Percentiles rank a stretch among this genome's conserved stretches.
Conservation (phyloP, 2,888 invertebrate genomes). For the Zonitis immaculata region DNA sequence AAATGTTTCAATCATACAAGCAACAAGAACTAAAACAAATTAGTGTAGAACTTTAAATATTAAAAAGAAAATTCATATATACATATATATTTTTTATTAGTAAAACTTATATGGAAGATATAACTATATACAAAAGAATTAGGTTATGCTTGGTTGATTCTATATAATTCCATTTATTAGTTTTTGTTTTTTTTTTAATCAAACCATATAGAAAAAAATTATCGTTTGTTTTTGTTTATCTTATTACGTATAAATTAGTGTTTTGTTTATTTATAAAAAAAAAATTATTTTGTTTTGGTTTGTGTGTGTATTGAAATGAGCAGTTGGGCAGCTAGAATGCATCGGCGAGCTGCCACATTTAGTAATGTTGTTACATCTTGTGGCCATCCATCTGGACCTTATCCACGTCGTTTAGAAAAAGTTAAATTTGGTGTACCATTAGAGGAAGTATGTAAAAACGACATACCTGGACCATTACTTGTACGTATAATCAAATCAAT, state of each 20-base stretch:
- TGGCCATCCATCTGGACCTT: constrained; percentile 79
- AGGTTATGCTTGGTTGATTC: constrained; percentile 42
- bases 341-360: constrained; percentile 83
- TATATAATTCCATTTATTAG: constrained; percentile 16
- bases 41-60: no score
- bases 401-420: constrained; percentile 81
- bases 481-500: constrained; percentile 62
- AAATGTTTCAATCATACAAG: constrained; percentile 5
- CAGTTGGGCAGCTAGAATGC: constrained; percentile 90
- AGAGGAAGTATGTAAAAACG: constrained; percentile 91
- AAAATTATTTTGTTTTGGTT: background rate
- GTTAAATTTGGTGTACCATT: constrained; percentile 92
- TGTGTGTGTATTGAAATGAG: constrained; percentile 59
- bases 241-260: background rate
- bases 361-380: constrained; percentile 89
- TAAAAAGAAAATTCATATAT: no score
- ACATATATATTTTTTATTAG: no score
- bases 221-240: background rate
- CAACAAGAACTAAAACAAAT: no score
- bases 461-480: constrained; percentile 88
- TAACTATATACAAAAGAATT: constrained; percentile 14
- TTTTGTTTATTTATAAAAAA: no score
- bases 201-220: background rate
- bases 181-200: constrained; percentile 5
- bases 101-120: background rate